phyloP scores from a whole-genome alignment of 2,797 vertebrate species.

The Pangasius sanitwongsei region DNA sequence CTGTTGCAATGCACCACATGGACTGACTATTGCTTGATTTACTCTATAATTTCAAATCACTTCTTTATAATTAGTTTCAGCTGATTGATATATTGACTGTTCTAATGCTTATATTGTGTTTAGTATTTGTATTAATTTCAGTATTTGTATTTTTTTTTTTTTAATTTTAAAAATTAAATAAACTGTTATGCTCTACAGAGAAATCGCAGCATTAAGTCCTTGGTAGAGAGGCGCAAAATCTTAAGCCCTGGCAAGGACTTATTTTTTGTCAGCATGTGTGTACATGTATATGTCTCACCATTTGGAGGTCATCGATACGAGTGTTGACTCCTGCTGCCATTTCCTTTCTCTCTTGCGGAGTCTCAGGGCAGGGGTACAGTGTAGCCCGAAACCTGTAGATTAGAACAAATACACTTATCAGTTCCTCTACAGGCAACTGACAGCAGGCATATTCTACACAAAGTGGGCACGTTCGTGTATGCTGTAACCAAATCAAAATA shows the following conservation, averaged over 20 bases:
- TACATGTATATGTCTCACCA: conserved; percentile 77
- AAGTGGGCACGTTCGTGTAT: no score
- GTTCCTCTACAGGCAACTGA: neutral
- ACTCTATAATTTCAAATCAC: neutral
- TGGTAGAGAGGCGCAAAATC: neutral
- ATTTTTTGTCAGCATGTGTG: neutral
- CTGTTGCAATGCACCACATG: neutral
- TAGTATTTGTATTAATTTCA: neutral
- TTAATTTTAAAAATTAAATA: neutral
- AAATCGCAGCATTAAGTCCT: neutral
- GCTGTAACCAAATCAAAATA: no score
- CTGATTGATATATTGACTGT: neutral
- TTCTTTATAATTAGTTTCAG: neutral
- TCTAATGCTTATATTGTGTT: neutral
- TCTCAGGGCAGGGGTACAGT: conserved; percentile 96
- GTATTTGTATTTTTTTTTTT: neutral
- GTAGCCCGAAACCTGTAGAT: conserved; percentile 90
- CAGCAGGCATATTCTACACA: neutral
- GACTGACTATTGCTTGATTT: neutral
- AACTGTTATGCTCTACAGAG: neutral
- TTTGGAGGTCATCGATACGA: conserved; percentile 96
- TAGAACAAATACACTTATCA: neutral
- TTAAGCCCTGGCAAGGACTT: neutral
- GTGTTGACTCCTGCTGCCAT: conserved; percentile 96
- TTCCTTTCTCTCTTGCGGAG: conserved; percentile 93